Evolutionary conservation across 2,888 invertebrate genomes (phyloP), one percentile per base, ranked within the genome.

Genomic region (Mythimna loreyi): DNA sequence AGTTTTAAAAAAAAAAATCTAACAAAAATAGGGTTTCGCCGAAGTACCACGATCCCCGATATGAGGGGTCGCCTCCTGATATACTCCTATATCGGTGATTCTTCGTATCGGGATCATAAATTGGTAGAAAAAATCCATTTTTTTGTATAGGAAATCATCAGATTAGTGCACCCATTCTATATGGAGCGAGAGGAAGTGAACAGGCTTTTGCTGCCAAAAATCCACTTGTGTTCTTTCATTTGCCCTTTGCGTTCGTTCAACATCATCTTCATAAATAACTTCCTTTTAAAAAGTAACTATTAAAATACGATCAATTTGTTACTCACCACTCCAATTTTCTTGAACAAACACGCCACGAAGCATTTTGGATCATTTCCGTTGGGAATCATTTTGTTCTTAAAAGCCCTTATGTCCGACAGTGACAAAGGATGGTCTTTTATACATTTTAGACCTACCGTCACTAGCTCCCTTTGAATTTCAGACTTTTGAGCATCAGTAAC

Each of bases 311-410:
- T n/a, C n/a, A 53, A 8, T 25, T 36, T 16, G 0, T 2, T 23
- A 88, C 91, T 90, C 81, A 93, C 93, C 68, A 93, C 73, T 23
- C 92, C 93, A 68, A 90, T 82, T 56, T 88, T 89, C 82, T 89
- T 91, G 62, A 90, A 92, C 66, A 92, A 71, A 72, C 93, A 93
- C 43, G 89, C 87, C 0, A 86, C 81, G 55, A 92, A 93, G 63
- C 93, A 93, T 68, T 88, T 90, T 0, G 91, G 88, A 11, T 85
- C 86, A 4, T 88, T 84, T 16, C 87, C 86, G 1, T 90, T 85
- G 0, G 92, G 91, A n/a, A 91, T 55, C 75, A 88, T 88, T 70
- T 90, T 90, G 30, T 86, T 85, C 70, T 84, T 90, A 16, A 93
- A 86, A 0, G 84, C 52, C 36, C 80, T 85, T 13, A 93, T 87